phyloP scores from a whole-genome alignment of 2,113 vertebrate species.

The Nanorana parkeri region DNA sequence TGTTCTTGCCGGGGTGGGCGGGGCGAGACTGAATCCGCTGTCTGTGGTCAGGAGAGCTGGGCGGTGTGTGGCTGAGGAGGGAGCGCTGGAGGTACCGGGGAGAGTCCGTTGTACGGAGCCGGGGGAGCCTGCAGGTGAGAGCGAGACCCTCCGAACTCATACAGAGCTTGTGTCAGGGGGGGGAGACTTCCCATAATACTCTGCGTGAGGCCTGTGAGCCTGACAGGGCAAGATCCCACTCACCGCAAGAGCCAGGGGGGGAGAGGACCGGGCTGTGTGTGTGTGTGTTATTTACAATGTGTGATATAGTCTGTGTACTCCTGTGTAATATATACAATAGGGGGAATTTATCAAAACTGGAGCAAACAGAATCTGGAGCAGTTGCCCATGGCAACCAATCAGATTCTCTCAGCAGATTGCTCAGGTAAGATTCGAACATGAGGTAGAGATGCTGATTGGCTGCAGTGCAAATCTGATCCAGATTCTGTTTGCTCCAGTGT shows the following conservation, averaged over 20 bases:
- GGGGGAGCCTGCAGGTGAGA: constrained; percentile 22
- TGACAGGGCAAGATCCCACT: background rate
- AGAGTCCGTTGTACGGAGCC: background rate
- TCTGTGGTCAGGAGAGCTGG: constrained; percentile 27
- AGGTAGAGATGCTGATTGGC: too few species aligned
- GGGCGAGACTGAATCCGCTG: constrained; percentile 10
- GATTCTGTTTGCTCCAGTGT: too few species aligned
- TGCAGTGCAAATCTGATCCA: too few species aligned
- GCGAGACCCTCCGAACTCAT: background rate
- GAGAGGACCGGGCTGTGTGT: too few species aligned
- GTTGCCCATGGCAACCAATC: too few species aligned
- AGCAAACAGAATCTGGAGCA: too few species aligned
- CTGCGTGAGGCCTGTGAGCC: background rate
- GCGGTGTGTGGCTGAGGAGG: background rate
- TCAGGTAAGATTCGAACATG: too few species aligned
- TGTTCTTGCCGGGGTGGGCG: constrained; percentile 5
- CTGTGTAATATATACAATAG: too few species aligned
- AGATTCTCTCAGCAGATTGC: too few species aligned
- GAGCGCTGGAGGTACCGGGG: background rate
- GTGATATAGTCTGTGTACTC: too few species aligned
- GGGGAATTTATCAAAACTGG: too few species aligned
- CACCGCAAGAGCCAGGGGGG: background rate
- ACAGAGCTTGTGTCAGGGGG: background rate
- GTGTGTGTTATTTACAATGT: too few species aligned
- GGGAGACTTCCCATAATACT: background rate